These are phyloP conservation scores for Orthonychiurus folsomi DNA, from an alignment of 2,888 invertebrate species.

Conservation along the genomic window DNA sequence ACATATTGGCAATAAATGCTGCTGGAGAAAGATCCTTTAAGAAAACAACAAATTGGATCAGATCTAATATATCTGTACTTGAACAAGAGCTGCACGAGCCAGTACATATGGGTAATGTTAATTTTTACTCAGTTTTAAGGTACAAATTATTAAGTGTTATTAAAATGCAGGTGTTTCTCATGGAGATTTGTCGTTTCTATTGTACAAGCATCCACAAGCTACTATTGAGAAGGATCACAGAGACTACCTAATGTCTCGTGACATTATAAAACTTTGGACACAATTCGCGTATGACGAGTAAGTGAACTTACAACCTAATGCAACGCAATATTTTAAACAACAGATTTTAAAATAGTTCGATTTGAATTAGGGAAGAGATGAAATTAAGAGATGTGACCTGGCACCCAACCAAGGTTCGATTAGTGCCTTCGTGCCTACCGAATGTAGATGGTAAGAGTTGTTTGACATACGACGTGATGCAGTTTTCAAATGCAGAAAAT, in stretches of 20 bases:
- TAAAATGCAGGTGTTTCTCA: background rate
- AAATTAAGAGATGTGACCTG: background rate
- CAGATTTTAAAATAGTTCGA: too few species aligned
- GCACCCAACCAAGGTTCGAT: background rate
- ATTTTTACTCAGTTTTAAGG: too few species aligned
- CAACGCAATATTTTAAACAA: too few species aligned
- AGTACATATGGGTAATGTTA: background rate
- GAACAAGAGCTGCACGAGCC: background rate
- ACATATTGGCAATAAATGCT: slow-evolving; percentile 18
- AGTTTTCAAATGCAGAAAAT: background rate
- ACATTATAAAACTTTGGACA: background rate
- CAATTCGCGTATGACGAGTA: background rate
- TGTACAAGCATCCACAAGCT: background rate
- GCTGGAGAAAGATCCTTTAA: background rate
- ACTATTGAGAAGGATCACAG: background rate
- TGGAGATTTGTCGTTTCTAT: background rate
- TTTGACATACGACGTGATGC: background rate
- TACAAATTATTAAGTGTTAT: too few species aligned
- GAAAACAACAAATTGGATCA: background rate
- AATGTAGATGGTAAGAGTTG: too few species aligned
- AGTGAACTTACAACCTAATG: too few species aligned
- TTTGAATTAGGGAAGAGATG: background rate
- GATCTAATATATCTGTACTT: background rate
- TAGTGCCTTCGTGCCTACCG: too few species aligned
- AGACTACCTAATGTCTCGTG: background rate